Evolutionary conservation across 2,888 invertebrate genomes (phyloP), one percentile per base, ranked within the genome.

Genomic region (Aphodius granarius): DNA sequence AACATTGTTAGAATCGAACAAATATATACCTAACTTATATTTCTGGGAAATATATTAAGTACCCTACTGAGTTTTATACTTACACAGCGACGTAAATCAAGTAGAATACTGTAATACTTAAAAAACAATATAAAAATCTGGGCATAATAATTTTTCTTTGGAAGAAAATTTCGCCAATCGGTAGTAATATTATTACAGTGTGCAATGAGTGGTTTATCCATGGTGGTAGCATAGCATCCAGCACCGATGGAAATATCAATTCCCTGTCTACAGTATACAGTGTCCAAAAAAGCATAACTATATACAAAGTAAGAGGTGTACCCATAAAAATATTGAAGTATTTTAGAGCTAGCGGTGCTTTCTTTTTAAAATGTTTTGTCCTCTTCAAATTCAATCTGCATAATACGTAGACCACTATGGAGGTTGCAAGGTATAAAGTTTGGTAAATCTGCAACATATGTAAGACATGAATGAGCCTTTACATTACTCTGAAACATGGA

Each of bases 91-190:
- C 20, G n/a, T 68, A 68, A 68, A 68, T 20, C 6, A n/a, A 21
- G 20, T 21, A 68, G 21, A 68, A 68, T 68, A 20, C 20, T 6
- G 68, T 68, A 20, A 68, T 21, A 6, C 21, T n/a, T 22, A 68
- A 20, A 68, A 68, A n/a, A 16, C 21, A 68, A 20, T 68, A 22
- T 18, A 21, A 15, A 20, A 68, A 68, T 21, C 20, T 68, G 5
- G 68, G 68, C 68, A 68, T 68, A 5, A 20, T 6, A 9, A 68
- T 68, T 21, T 22, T 68, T 68, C 68, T 20, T 68, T 68, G 68
- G 15, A 68, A 68, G 22, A 68, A 68, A 13, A 68, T n/a, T 68
- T 68, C 68, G n/a, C 20, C 20, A 21, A 68, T 21, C 19, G 68
- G 68, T 13, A 68, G 21, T 3, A 68, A n/a, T 13, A 68, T 19